Evolutionary conservation across 2,888 invertebrate species (phyloP).

Genomic region (Lithodes maja): DNA sequence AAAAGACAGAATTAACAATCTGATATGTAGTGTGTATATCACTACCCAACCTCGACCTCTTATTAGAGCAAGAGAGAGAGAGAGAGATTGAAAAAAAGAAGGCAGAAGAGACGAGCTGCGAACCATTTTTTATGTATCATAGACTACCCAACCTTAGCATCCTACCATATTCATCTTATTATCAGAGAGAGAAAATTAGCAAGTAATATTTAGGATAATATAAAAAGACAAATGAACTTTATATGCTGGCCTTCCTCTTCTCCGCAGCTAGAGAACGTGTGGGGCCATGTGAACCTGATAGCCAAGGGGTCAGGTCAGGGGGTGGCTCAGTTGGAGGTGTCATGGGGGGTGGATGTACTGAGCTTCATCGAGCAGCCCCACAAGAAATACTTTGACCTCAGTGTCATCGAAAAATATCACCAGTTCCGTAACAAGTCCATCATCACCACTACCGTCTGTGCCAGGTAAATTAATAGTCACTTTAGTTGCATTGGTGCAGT

Average conservation of each 20-base stretch:
- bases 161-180: not conserved
- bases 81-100: too few species aligned
- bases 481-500: too few species aligned
- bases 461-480: constrained; percentile 32
- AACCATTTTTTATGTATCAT: too few species aligned
- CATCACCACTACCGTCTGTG: constrained; percentile 74
- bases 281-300: constrained; percentile 75
- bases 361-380: constrained; percentile 71
- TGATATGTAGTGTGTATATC: too few species aligned
- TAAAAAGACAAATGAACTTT: not conserved
- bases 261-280: constrained; percentile 72
- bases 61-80: too few species aligned
- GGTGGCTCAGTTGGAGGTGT: constrained; percentile 75
- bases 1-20: too few species aligned
- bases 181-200: not conserved
- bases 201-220: not conserved
- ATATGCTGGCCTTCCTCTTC: not conserved
- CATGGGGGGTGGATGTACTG: constrained; percentile 73
- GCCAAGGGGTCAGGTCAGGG: constrained; percentile 76
- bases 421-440: constrained; percentile 74
- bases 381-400: constrained; percentile 76
- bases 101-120: too few species aligned
- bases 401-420: constrained; percentile 74
- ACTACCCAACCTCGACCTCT: too few species aligned
- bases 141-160: too few species aligned